Evolutionary conservation across 1,140 invertebrate species (phyloP).

Genomic region (Caligus rogercresseyi): DNA sequence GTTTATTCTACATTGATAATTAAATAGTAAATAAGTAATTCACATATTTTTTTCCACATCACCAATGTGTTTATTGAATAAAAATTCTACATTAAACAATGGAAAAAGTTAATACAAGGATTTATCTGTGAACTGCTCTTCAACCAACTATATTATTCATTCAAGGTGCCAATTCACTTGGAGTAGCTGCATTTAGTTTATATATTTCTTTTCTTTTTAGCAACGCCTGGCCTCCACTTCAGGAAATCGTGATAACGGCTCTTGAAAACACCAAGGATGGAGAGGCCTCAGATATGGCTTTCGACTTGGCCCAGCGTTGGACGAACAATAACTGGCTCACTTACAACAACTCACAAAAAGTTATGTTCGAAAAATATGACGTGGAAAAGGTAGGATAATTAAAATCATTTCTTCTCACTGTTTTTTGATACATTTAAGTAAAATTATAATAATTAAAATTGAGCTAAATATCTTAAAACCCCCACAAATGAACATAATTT

Average conservation of each 20-base stretch:
- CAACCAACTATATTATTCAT: no score
- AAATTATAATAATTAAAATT: no score
- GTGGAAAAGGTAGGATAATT: slow-evolving; percentile 28
- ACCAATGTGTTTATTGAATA: no score
- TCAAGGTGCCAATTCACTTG: not conserved
- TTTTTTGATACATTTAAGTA: no score
- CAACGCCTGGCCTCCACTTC: slow-evolving; percentile 14
- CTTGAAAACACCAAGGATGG: slow-evolving; percentile 45
- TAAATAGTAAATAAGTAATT: no score
- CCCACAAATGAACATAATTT: no score
- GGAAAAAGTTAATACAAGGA: no score
- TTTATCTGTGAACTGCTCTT: no score
- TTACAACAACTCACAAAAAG: not conserved
- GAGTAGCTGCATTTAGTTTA: not conserved
- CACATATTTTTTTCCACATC: no score
- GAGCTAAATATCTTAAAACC: no score
- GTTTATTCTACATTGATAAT: no score
- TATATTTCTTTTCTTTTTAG: not conserved
- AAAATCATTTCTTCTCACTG: not conserved
- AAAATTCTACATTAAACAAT: no score
- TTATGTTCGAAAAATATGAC: slow-evolving; percentile 82
- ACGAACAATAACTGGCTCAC: slow-evolving; percentile 33
- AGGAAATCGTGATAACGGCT: slow-evolving; percentile 6
- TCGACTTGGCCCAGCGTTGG: slow-evolving; percentile 40
- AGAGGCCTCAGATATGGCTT: slow-evolving; percentile 46